Evolutionary conservation across 1,140 invertebrate species (phyloP).

Genomic region (Drosophila sturtevanti): DNA sequence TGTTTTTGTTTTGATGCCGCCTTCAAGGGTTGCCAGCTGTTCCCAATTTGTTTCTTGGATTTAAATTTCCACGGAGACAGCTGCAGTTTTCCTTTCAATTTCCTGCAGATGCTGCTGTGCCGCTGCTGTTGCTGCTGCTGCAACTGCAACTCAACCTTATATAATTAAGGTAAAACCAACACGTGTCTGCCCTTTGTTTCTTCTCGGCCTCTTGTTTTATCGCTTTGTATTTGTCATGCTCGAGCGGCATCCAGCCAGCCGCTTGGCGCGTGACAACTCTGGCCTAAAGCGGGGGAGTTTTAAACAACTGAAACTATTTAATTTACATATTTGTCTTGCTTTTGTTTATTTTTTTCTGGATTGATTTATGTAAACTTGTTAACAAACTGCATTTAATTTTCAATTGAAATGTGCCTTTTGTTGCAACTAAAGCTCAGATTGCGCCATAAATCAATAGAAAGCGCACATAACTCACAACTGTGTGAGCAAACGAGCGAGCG

Average conservation of each 20-base stretch:
- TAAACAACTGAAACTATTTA: slow-evolving; percentile 2
- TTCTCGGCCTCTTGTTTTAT: slow-evolving; percentile 13
- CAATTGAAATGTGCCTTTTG: slow-evolving; percentile 25
- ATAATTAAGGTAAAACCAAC: slow-evolving; percentile 75
- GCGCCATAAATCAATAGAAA: slow-evolving; percentile 80
- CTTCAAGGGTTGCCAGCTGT: slow-evolving; percentile 72
- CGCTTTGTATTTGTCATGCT: slow-evolving; percentile 36
- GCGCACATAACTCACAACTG: slow-evolving; percentile 74
- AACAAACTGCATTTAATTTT: slow-evolving; percentile 20
- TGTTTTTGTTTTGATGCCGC: slow-evolving; percentile 73
- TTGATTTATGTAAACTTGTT: slow-evolving; percentile 27
- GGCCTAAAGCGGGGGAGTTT: slow-evolving; percentile 33
- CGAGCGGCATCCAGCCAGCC: slow-evolving; percentile 16
- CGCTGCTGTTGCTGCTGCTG: slow-evolving; percentile 60
- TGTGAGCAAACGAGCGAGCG: slow-evolving; percentile 18
- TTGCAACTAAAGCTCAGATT: slow-evolving; percentile 62
- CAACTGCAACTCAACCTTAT: slow-evolving; percentile 47
- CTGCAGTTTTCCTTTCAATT: slow-evolving; percentile 63
- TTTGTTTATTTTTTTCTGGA: slow-evolving; percentile 22
- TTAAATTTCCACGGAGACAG: slow-evolving; percentile 32
- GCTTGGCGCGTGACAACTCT: slow-evolving; percentile 72
- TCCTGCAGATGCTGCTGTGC: slow-evolving; percentile 62
- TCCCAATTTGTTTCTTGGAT: slow-evolving; percentile 9
- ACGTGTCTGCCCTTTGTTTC: slow-evolving; percentile 58
- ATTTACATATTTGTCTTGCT: slow-evolving; percentile 18